Conservation (phyloP, 1,140 invertebrate genomes). For the Drosophila subobscura region DNA sequence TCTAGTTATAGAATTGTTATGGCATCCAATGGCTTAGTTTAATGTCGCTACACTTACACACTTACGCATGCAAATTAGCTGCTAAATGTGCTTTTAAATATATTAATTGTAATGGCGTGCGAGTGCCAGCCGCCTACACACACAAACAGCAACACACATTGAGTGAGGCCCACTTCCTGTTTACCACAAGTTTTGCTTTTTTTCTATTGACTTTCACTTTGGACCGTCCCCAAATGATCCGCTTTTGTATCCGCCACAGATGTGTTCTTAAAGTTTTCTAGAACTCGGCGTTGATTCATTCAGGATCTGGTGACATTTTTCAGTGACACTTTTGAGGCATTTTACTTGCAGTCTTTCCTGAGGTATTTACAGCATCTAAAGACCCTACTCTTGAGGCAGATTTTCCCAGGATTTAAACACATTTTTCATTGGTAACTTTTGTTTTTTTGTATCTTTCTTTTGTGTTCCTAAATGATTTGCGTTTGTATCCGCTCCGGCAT, state of each 20-base stretch:
- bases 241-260: constrained; percentile 41
- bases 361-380: too few relatives aligned
- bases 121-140: constrained; percentile 30
- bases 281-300: constrained; percentile 31
- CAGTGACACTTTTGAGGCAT: neutral
- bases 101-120: constrained; percentile 32
- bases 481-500: too few relatives aligned
- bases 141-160: constrained; percentile 12
- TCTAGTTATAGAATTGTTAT: constrained; percentile 21
- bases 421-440: too few relatives aligned
- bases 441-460: too few relatives aligned
- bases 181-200: constrained; percentile 15
- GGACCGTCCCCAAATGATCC: constrained; percentile 34
- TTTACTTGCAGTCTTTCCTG: too few relatives aligned
- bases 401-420: too few relatives aligned
- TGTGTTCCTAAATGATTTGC: too few relatives aligned
- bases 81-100: constrained; percentile 64
- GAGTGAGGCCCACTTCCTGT: constrained; percentile 42
- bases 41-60: constrained; percentile 67
- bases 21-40: constrained; percentile 30
- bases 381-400: too few relatives aligned
- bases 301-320: constrained; percentile 25
- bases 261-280: neutral
- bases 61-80: constrained; percentile 72
- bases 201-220: constrained; percentile 48